Evolutionary conservation across 2,113 vertebrate genomes (phyloP).

Genomic region (Butastur rufipennis): DNA sequence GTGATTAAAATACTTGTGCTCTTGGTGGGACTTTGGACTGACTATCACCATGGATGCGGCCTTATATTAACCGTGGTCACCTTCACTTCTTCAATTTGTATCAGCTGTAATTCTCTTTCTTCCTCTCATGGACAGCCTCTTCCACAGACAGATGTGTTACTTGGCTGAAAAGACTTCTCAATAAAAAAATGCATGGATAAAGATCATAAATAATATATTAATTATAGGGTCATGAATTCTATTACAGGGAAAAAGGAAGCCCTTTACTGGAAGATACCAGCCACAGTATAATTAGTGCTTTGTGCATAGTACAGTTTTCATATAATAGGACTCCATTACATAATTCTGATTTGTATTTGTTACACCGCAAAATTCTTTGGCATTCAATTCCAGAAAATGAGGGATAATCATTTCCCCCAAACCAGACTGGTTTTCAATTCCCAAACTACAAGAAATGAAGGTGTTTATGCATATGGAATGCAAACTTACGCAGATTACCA

Average conservation of each 20-base stretch:
- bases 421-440: background rate
- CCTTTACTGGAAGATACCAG: background rate
- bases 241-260: background rate
- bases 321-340: background rate
- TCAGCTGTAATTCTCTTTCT: background rate
- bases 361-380: background rate
- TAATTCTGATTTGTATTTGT: background rate
- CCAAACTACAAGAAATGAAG: background rate
- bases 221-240: background rate
- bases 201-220: background rate
- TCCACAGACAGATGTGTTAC: background rate
- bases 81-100: background rate
- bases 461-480: background rate
- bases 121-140: background rate
- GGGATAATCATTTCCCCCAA: background rate
- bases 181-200: background rate
- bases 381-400: background rate
- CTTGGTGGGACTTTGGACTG: background rate
- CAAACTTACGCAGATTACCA: no score
- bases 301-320: background rate
- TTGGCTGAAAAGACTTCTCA: background rate
- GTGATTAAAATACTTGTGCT: background rate
- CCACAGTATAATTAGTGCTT: background rate
- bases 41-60: no score
- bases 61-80: background rate